A percentile compares a stretch with the other conserved stretches of the same genome.
phyloP scores from a whole-genome alignment of 2,797 vertebrate species.

The Danio choprae region DNA sequence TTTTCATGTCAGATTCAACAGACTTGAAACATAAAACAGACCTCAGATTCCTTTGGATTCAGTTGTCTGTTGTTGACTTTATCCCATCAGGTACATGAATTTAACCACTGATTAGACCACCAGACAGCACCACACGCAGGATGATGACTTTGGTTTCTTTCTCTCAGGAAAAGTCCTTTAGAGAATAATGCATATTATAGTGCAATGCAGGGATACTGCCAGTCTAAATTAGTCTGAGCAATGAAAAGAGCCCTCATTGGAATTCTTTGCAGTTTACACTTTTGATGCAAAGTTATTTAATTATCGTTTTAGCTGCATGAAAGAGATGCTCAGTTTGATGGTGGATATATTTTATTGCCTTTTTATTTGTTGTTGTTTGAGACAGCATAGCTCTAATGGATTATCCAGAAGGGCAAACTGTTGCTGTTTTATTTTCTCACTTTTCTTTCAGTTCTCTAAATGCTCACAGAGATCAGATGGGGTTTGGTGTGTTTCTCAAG shows the following conservation, averaged over 20 bases:
- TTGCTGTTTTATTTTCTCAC: not conserved
- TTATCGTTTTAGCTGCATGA: not conserved
- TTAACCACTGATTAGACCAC: constrained; percentile 24
- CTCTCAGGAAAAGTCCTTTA: constrained; percentile 3
- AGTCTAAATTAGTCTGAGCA: constrained; percentile 4
- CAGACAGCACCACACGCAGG: constrained; percentile 22
- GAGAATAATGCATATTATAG: constrained; percentile 31
- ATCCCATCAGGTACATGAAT: constrained; percentile 19
- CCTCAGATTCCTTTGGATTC: constrained; percentile 13
- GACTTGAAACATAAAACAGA: constrained; percentile 32
- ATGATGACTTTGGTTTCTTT: not conserved
- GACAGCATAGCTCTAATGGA: constrained; percentile 6
- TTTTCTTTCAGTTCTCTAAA: constrained; percentile 12
- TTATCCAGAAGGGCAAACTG: constrained; percentile 4
- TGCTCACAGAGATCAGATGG: not conserved
- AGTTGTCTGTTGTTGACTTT: constrained; percentile 18
- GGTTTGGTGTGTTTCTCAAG: constrained; percentile 3
- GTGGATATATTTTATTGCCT: not conserved
- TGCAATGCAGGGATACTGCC: constrained; percentile 14
- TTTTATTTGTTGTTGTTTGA: constrained; percentile 7
- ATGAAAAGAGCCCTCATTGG: constrained; percentile 37
- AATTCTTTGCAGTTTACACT: not conserved
- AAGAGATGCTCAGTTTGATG: not conserved
- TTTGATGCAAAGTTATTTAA: constrained; percentile 15
- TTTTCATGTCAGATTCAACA: constrained; percentile 6